These are phyloP conservation scores for Tiaroga cobitis DNA, from an alignment of 2,797 vertebrate species.

Conservation along the genomic window DNA sequence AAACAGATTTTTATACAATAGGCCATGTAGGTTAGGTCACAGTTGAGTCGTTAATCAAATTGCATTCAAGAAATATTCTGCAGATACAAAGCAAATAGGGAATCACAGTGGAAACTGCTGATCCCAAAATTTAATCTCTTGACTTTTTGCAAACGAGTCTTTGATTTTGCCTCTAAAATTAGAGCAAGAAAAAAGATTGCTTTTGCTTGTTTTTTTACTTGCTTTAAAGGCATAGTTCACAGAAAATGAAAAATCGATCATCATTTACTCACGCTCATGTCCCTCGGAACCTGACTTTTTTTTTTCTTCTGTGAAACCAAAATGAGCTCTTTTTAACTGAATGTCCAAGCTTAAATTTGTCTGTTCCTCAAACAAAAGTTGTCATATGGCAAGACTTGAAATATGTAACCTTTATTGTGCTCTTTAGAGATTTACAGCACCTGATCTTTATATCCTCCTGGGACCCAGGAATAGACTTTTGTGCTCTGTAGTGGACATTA, in stretches of 20 bases:
- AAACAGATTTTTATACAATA: slow-evolving; percentile 19
- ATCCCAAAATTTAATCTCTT: neutral
- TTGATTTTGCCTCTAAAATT: neutral
- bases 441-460: no score
- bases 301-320: neutral
- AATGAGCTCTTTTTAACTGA: neutral
- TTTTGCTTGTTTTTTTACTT: neutral
- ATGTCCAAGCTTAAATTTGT: neutral
- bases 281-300: neutral
- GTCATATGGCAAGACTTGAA: no score
- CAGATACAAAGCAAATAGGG: slow-evolving; percentile 23
- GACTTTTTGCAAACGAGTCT: neutral
- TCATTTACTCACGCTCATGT: neutral
- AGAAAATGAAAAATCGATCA: neutral
- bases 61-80: slow-evolving; percentile 15
- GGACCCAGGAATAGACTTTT: no score
- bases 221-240: neutral
- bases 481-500: no score
- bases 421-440: no score
- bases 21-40: slow-evolving; percentile 25
- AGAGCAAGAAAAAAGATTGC: neutral
- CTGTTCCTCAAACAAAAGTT: neutral
- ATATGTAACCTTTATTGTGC: no score
- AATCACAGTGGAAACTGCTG: neutral
- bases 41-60: slow-evolving; percentile 31